A percentile compares a stretch with the other conserved stretches of the same genome.
Conservation (phyloP, 2,113 vertebrate genomes). For the Lepus europaeus region DNA sequence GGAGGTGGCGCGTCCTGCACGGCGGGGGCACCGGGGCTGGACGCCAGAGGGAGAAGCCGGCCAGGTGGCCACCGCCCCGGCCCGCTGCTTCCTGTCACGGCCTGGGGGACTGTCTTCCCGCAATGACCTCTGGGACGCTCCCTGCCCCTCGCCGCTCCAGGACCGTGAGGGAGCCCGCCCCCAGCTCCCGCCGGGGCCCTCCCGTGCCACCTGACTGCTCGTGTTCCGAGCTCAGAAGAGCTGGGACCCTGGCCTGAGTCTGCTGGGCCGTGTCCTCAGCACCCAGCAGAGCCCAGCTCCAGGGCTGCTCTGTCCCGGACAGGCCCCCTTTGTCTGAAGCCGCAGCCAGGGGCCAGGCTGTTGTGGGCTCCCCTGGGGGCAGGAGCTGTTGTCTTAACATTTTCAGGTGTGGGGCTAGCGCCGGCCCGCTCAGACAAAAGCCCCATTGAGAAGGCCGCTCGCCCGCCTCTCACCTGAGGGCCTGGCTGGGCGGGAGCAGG, state of each 20-base stretch:
- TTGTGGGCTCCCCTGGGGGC: neutral
- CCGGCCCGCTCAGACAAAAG: neutral
- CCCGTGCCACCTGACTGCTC: neutral
- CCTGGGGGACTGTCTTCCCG: neutral
- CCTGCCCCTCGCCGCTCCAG: no score
- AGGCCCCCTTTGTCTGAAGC: neutral
- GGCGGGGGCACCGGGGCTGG: no score
- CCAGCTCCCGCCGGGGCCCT: no score
- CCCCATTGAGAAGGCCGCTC: neutral
- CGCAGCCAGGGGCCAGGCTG: no score
- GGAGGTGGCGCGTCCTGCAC: no score
- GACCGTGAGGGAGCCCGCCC: neutral
- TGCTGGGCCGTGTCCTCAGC: accelerated
- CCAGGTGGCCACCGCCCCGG: neutral
- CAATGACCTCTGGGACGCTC: neutral
- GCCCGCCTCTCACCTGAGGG: neutral
- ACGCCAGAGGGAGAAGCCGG: neutral
- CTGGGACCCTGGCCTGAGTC: neutral
- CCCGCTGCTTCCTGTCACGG: accelerated
- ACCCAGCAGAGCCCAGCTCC: neutral
- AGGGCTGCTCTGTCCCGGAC: accelerated
- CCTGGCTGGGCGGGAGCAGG: accelerated
- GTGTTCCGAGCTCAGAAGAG: neutral
- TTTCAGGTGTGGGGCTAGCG: neutral
- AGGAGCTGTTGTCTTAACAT: slow-evolving; percentile 58